Conservation (phyloP, 2,888 invertebrate genomes). For the Rotaria socialis region DNA sequence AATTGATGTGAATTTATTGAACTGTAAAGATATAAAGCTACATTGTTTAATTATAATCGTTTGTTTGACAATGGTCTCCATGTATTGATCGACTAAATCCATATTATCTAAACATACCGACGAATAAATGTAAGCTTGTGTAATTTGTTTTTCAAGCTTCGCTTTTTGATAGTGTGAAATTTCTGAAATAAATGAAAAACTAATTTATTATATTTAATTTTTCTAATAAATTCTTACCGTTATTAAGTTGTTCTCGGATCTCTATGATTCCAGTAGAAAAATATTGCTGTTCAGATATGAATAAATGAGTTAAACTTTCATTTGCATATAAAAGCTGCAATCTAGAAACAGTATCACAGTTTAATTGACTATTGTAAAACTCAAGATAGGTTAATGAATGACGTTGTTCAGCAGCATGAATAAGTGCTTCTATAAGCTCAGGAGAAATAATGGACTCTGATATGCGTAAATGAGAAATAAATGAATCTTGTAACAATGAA, state of each 20-base stretch:
- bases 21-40: background rate
- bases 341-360: background rate
- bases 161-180: background rate
- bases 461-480: background rate
- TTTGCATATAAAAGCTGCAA: background rate
- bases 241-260: background rate
- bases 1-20: background rate
- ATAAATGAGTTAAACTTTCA: constrained; percentile 3
- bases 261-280: background rate
- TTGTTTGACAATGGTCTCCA: background rate
- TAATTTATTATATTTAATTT: no score
- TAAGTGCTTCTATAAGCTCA: background rate
- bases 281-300: background rate
- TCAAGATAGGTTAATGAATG: constrained; percentile 16
- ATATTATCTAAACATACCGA: background rate
- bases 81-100: background rate
- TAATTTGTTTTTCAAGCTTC: background rate
- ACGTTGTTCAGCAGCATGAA: background rate
- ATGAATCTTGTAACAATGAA: background rate
- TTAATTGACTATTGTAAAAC: background rate
- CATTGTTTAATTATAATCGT: background rate
- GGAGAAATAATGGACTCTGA: background rate
- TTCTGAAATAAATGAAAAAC: background rate
- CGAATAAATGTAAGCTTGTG: background rate
- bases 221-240: background rate